Conservation (phyloP, 1,140 invertebrate genomes). For the Listronotus bonariensis region DNA sequence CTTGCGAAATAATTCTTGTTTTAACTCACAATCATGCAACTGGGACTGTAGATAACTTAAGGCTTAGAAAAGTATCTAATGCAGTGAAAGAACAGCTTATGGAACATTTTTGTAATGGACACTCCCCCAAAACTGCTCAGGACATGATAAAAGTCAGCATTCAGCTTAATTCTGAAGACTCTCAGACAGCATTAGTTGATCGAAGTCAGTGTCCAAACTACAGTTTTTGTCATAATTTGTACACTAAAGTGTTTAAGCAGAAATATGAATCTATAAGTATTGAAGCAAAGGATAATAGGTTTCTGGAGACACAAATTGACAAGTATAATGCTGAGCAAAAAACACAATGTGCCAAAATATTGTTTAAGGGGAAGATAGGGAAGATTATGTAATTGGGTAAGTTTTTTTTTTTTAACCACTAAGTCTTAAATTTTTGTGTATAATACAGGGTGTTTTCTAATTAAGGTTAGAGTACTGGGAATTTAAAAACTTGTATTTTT, state of each 20-base stretch:
- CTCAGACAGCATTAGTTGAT: constrained; percentile 3
- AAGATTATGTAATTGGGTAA: constrained; percentile 20
- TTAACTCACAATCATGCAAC: constrained; percentile 15
- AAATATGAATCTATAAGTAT: background rate
- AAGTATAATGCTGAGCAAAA: no score
- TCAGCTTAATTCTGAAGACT: background rate
- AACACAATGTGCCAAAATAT: constrained; percentile 2
- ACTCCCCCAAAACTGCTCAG: background rate
- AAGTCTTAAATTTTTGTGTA: no score
- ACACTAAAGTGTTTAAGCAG: constrained; percentile 15
- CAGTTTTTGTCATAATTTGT: constrained; percentile 6
- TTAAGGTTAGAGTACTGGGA: no score
- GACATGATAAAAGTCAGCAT: no score
- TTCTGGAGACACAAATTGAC: no score
- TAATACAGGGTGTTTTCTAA: background rate
- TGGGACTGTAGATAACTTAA: background rate
- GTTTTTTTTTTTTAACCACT: no score
- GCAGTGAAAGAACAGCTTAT: constrained; percentile 6
- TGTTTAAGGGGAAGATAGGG: background rate
- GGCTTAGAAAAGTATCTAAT: constrained; percentile 6
- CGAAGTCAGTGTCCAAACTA: constrained; percentile 12
- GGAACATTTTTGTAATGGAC: constrained; percentile 4
- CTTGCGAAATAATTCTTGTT: constrained; percentile 15
- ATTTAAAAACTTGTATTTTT: no score
- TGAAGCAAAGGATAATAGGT: no score